These are phyloP conservation scores for Xiphydria camelus DNA, from an alignment of 2,888 invertebrate species.

Conservation along the genomic window DNA sequence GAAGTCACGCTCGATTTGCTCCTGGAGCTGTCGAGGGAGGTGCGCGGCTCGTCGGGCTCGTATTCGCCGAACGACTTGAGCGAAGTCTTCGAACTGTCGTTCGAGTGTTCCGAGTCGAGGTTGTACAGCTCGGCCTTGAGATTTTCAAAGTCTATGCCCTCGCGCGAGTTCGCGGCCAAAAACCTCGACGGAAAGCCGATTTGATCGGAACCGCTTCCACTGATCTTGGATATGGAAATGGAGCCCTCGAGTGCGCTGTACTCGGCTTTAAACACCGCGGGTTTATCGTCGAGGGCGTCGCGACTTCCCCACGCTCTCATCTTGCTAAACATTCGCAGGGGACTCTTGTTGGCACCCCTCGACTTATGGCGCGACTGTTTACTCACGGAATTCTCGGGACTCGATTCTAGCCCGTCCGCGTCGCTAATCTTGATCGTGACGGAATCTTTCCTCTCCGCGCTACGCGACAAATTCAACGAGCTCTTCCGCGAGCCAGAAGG, in stretches of 20 bases:
- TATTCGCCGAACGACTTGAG: conserved; percentile 35
- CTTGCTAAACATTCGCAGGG: conserved; percentile 48
- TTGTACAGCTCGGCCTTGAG: conserved; percentile 48
- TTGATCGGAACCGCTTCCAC: conserved; percentile 29
- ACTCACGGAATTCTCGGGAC: conserved; percentile 48
- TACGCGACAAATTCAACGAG: conserved; percentile 44
- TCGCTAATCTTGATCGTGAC: conserved; percentile 45
- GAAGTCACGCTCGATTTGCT: conserved; percentile 29
- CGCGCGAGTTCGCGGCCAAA: conserved; percentile 49
- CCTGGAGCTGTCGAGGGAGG: conserved; percentile 31
- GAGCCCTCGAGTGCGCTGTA: conserved; percentile 45
- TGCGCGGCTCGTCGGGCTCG: conserved; percentile 34
- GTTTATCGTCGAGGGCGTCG: conserved; percentile 46
- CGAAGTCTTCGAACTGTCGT: conserved; percentile 46
- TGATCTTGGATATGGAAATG: conserved; percentile 39
- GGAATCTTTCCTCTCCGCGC: conserved; percentile 45
- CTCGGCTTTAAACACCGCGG: conserved; percentile 37
- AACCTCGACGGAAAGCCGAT: conserved; percentile 37
- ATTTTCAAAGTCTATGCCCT: conserved; percentile 54
- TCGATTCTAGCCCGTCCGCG: conserved; percentile 46
- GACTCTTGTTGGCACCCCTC: conserved; percentile 50
- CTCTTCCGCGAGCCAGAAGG: conserved; percentile 53
- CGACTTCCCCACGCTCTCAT: conserved; percentile 52
- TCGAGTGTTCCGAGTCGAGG: conserved; percentile 47
- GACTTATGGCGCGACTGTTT: conserved; percentile 44